Conservation (phyloP, 1,140 invertebrate genomes). For the Periplaneta americana region DNA sequence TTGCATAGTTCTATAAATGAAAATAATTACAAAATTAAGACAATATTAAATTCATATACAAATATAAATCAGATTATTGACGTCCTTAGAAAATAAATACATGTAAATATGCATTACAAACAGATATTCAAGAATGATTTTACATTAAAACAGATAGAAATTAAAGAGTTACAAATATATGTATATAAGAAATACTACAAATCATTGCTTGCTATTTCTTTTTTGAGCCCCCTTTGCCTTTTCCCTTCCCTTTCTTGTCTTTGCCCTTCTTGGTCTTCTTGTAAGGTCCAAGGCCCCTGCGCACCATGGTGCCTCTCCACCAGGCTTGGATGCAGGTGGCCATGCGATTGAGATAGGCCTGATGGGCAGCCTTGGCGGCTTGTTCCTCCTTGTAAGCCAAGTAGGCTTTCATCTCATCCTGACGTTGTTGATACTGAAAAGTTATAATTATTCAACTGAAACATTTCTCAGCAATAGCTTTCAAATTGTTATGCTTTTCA, state of each 20-base stretch:
- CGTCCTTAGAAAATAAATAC: too few relatives aligned
- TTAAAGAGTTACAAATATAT: too few relatives aligned
- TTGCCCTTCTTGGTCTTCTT: slow-evolving; percentile 30
- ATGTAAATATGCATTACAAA: too few relatives aligned
- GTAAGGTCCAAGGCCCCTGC: slow-evolving; percentile 54
- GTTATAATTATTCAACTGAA: too few relatives aligned
- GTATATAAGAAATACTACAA: not conserved
- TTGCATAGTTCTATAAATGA: too few relatives aligned
- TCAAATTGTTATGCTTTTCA: too few relatives aligned
- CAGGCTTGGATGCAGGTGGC: slow-evolving; percentile 55
- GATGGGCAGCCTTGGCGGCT: slow-evolving; percentile 34
- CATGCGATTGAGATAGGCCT: slow-evolving; percentile 30
- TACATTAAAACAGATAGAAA: not conserved
- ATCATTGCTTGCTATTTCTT: not conserved
- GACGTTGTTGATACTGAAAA: slow-evolving; percentile 33
- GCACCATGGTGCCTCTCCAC: slow-evolving; percentile 64
- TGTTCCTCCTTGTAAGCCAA: slow-evolving; percentile 23
- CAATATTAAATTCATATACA: too few relatives aligned
- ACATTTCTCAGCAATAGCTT: too few relatives aligned
- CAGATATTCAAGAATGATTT: not conserved
- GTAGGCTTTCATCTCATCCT: slow-evolving; percentile 39
- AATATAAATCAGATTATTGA: too few relatives aligned
- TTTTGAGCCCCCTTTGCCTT: not conserved
- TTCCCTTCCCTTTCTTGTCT: slow-evolving; percentile 45
- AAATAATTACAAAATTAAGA: too few relatives aligned